phyloP scores from a whole-genome alignment of 2,888 invertebrate species.

The Myopa tessellatipennis region DNA sequence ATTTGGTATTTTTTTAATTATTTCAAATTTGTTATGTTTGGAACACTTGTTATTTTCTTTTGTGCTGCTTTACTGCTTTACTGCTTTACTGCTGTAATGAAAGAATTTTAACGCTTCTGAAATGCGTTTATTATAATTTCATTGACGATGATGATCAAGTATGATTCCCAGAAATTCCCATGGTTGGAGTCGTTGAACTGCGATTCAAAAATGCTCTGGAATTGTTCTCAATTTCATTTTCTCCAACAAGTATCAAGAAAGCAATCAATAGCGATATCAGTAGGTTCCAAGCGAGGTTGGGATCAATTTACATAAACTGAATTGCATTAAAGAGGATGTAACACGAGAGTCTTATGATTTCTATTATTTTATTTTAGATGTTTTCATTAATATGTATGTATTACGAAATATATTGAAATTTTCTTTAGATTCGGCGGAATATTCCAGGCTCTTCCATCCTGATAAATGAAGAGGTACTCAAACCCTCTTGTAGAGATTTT shows the following conservation, averaged over 20 bases:
- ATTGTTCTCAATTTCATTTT: background rate
- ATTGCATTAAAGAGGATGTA: too few relatives aligned
- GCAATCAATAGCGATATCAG: background rate
- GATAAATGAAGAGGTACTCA: too few relatives aligned
- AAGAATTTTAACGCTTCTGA: slow-evolving; percentile 17
- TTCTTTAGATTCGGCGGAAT: too few relatives aligned
- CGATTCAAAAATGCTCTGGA: background rate
- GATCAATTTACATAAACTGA: too few relatives aligned
- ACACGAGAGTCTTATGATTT: too few relatives aligned
- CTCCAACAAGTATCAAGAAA: background rate
- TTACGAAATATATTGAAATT: too few relatives aligned
- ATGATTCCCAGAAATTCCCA: background rate
- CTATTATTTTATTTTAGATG: too few relatives aligned
- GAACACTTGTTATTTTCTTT: slow-evolving; percentile 29
- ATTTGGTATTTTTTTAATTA: slow-evolving; percentile 16
- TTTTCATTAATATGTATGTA: too few relatives aligned
- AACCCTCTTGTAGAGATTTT: too few relatives aligned
- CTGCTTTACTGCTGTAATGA: background rate
- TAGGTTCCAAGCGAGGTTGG: too few relatives aligned
- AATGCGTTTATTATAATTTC: slow-evolving; percentile 7
- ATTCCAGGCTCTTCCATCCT: too few relatives aligned
- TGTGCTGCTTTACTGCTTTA: background rate
- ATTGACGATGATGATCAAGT: background rate
- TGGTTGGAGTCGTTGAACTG: slow-evolving; percentile 17
- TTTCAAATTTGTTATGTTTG: background rate